phyloP scores from a whole-genome alignment of 2,888 invertebrate species.

The Ditylenchus weischeri region DNA sequence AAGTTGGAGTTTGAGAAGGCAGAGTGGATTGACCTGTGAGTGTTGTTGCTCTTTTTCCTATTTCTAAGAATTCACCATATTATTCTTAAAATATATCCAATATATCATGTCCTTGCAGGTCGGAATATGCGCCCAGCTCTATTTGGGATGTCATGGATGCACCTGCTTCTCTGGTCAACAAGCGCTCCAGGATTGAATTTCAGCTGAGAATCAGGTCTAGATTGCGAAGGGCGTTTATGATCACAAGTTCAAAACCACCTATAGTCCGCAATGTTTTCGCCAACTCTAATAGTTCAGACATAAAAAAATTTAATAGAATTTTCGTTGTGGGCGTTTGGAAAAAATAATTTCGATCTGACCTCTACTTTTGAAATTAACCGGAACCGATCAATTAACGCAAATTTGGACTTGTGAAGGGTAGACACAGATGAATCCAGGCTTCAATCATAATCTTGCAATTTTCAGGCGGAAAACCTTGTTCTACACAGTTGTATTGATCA shows the following conservation, averaged over 20 bases:
- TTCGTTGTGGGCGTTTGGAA: too few species aligned
- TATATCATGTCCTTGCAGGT: background rate
- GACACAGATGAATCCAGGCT: background rate
- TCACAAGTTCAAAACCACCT: too few species aligned
- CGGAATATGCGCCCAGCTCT: constrained; percentile 67
- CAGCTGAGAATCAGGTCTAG: constrained; percentile 38
- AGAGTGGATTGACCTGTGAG: constrained; percentile 62
- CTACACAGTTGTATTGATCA: constrained; percentile 95
- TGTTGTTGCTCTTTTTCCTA: background rate
- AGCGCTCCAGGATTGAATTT: constrained; percentile 63
- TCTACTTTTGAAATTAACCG: too few species aligned
- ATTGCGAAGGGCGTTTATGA: too few species aligned
- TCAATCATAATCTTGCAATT: background rate
- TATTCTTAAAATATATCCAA: too few species aligned
- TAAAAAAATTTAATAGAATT: too few species aligned
- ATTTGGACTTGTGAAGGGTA: background rate
- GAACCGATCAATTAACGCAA: background rate
- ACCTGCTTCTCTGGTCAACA: constrained; percentile 61
- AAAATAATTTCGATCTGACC: too few species aligned
- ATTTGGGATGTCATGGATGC: constrained; percentile 96
- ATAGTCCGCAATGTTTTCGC: too few species aligned
- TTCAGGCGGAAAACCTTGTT: constrained; percentile 87
- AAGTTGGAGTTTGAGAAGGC: constrained; percentile 85
- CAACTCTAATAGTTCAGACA: too few species aligned
- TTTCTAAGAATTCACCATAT: too few species aligned